These are phyloP conservation scores for Nycticorax nycticorax DNA, from an alignment of 2,113 vertebrate species.

Conservation along the genomic window DNA sequence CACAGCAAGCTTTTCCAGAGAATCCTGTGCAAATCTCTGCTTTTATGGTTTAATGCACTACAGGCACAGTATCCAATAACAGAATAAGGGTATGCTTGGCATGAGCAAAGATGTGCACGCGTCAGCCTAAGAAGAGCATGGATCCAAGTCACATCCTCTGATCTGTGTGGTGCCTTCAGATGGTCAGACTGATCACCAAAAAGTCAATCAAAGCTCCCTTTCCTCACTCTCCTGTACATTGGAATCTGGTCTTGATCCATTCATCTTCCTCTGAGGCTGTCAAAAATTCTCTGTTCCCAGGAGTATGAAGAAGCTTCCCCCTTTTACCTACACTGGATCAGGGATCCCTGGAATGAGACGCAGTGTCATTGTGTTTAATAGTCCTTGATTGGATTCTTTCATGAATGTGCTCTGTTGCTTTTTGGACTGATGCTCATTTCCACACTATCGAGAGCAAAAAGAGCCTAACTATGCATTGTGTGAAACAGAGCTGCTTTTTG, in stretches of 20 bases:
- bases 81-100: neutral
- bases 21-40: neutral
- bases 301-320: neutral
- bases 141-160: neutral
- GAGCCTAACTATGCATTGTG: neutral
- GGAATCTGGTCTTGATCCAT: neutral
- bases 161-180: neutral
- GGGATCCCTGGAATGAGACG: neutral
- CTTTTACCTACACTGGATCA: neutral
- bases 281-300: neutral
- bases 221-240: neutral
- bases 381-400: neutral
- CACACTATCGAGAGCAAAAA: neutral
- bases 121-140: neutral
- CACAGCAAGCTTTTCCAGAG: neutral
- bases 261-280: neutral
- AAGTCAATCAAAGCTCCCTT: neutral
- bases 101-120: rapidly evolving
- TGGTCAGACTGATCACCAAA: neutral
- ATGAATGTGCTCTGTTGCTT: neutral
- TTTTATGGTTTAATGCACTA: neutral
- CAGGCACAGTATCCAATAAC: neutral
- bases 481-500: neutral
- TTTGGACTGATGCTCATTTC: conserved; percentile 1
- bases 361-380: neutral